Conservation (phyloP, 1,140 invertebrate genomes). For the Riptortus pedestris region DNA sequence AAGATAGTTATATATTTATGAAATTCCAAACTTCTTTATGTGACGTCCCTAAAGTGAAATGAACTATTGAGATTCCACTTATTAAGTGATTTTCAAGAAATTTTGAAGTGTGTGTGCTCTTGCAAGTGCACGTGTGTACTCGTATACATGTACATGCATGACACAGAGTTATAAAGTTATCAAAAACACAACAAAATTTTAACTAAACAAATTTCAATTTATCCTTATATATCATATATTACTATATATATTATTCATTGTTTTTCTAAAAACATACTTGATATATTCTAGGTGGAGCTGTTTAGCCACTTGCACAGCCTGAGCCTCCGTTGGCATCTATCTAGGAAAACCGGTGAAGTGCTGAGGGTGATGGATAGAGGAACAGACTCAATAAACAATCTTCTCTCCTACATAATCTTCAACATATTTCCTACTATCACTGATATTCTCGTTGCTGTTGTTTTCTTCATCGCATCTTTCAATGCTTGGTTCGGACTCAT, state of each 20-base stretch:
- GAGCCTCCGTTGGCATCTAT: conserved; percentile 81
- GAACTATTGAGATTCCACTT: too few species aligned
- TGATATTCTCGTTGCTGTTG: conserved; percentile 85
- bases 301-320: conserved; percentile 78
- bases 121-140: too few species aligned
- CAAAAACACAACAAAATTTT: too few species aligned
- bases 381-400: conserved; percentile 85
- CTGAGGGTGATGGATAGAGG: conserved; percentile 88
- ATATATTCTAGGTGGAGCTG: conserved; percentile 52
- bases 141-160: too few species aligned
- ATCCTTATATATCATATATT: too few species aligned
- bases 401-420: conserved; percentile 80
- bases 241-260: neutral
- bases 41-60: too few species aligned
- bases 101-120: too few species aligned
- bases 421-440: conserved; percentile 82
- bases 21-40: too few species aligned
- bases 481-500: conserved; percentile 91
- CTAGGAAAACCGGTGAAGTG: conserved; percentile 90
- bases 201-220: too few species aligned
- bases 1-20: too few species aligned
- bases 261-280: neutral
- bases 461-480: conserved; percentile 78
- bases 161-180: too few species aligned
- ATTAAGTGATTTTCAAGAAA: too few species aligned